Percentiles rank a stretch among this genome's conserved stretches.
phyloP scores from a whole-genome alignment of 2,888 invertebrate species.

The Mythimna albipuncta region DNA sequence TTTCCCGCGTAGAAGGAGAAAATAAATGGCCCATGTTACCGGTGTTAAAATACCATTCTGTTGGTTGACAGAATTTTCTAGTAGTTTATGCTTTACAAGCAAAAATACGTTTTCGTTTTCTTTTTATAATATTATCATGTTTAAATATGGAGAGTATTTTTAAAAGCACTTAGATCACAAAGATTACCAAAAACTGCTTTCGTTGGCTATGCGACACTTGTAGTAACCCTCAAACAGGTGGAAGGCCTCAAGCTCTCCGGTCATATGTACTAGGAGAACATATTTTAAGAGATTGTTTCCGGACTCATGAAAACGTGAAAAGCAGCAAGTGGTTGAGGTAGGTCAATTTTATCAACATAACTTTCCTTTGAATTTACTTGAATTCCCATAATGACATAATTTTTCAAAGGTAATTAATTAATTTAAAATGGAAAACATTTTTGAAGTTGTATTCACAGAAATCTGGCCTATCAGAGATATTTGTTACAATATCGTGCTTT shows the following conservation, averaged over 20 bases:
- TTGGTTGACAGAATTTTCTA: too few species aligned
- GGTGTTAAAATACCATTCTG: too few species aligned
- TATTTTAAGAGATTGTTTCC: neutral
- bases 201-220: neutral
- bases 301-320: neutral
- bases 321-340: conserved; percentile 2
- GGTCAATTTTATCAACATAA: neutral
- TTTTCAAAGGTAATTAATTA: neutral
- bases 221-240: neutral
- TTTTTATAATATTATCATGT: too few species aligned
- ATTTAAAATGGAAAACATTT: neutral
- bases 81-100: too few species aligned
- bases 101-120: too few species aligned
- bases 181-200: neutral
- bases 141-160: too few species aligned
- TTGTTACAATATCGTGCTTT: neutral
- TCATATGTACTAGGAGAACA: neutral
- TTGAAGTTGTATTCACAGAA: too few species aligned
- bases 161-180: too few species aligned
- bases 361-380: neutral
- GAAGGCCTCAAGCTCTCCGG: neutral
- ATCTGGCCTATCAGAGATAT: too few species aligned
- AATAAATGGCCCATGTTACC: too few species aligned
- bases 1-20: too few species aligned
- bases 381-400: neutral